Evolutionary conservation across 2,113 vertebrate genomes (phyloP), one percentile per base, ranked within the genome.

Genomic region (Gnathonemus echidnorhynchus): DNA sequence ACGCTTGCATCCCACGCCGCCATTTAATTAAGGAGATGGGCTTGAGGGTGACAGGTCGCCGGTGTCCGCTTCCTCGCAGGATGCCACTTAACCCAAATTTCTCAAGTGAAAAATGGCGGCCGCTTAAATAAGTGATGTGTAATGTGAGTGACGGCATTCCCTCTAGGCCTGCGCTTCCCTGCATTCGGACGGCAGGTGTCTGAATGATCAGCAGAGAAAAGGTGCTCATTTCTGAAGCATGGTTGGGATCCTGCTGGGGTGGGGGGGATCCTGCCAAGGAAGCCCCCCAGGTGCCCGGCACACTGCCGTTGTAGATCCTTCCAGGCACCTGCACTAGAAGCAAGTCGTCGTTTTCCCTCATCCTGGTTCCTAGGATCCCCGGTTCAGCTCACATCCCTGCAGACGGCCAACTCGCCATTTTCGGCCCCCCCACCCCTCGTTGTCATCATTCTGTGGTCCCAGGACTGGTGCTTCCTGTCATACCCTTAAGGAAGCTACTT

Each of bases 71-170:
- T 24, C 8, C 83, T 85, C 42, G 1, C 83, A 48, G 83, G 21
- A 85, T 45, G 42, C 42, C 45, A 85, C 19, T 85, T 85, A 85
- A 85, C 80, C 80, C 80, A 48, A 85, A 85, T 85, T n/a, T 24
- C 83, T 85, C 45, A 4, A 48, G 83, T 85, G 3, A 46, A 48
- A 85, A 85, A 46, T 1, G 5, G 6, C 80, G 19, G 42, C 0
- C 11, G 45, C 39, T 42, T 85, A 46, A 85, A 85, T 85, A 48
- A 85, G 45, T 85, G 10, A 85, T 85, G 39, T 83, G 83, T 48
- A n/a, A 85, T 4, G 19, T 2, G 35, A 84, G 45, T 3, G 39
- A 85, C 3, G 3, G 3, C 8, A 13, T 17, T 46, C 83, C 45
- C 80, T 84, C 7, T 4, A 6, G 45, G 8, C 9, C 35, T 19